A percentile compares a stretch with the other conserved stretches of the same genome.
Evolutionary conservation across 2,797 vertebrate genomes (phyloP).

Genomic region (Alfaro cultratus): DNA sequence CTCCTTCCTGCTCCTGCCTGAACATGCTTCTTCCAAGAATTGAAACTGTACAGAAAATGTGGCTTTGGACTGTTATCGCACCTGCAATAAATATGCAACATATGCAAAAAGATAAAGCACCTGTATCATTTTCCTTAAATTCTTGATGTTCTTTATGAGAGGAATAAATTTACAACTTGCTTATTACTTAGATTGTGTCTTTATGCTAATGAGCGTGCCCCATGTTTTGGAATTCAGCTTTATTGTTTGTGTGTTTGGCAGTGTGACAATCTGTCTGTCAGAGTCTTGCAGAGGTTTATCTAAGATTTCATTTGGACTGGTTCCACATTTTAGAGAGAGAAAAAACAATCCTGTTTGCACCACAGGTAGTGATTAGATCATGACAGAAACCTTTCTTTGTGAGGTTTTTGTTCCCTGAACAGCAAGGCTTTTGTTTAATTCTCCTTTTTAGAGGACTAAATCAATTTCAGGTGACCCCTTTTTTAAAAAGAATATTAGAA

Average conservation of each 20-base stretch:
- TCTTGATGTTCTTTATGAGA: not conserved
- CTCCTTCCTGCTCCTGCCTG: not conserved
- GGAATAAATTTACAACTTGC: not conserved
- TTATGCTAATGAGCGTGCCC: not conserved
- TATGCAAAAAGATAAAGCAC: not conserved
- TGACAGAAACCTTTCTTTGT: not conserved
- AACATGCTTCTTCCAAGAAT: not conserved
- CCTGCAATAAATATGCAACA: not conserved
- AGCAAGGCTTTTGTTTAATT: not conserved
- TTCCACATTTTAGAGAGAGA: slow-evolving; percentile 8
- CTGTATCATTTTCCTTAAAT: not conserved
- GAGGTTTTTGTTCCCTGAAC: not conserved
- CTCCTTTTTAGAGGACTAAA: not conserved
- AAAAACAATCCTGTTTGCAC: slow-evolving; percentile 25
- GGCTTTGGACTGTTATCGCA: not conserved
- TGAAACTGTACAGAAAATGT: not conserved
- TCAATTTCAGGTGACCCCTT: not conserved
- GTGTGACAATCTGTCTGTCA: slow-evolving; percentile 18
- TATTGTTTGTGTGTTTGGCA: slow-evolving; percentile 1
- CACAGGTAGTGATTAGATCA: slow-evolving; percentile 25
- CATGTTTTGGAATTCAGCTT: not conserved
- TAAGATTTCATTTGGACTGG: slow-evolving; percentile 45
- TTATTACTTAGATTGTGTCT: not conserved
- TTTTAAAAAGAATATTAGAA: not conserved
- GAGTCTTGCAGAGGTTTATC: not conserved